phyloP scores from a whole-genome alignment of 2,113 vertebrate genomes.

The Oreochromis aureus region DNA sequence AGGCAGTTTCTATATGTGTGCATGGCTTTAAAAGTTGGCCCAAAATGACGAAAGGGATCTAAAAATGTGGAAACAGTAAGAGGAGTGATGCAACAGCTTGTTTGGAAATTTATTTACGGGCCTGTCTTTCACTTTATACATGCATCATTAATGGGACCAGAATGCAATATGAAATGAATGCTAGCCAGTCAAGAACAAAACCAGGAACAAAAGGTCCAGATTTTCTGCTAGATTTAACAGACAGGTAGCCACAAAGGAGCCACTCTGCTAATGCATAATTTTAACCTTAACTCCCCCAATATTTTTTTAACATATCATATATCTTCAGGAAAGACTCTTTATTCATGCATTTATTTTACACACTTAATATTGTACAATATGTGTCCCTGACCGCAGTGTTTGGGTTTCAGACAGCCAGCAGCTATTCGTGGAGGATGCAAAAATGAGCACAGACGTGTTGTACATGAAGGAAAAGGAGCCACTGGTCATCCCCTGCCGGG shows the following conservation, averaged over 20 bases:
- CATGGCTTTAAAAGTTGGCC: not conserved
- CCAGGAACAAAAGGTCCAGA: not conserved
- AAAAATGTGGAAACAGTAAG: not conserved
- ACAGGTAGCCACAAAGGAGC: not conserved
- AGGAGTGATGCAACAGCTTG: not conserved
- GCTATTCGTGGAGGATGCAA: slow-evolving; percentile 84
- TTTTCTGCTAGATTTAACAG: not conserved
- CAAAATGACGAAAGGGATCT: not conserved
- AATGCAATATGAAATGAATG: not conserved
- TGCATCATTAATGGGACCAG: not conserved
- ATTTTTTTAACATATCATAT: not conserved
- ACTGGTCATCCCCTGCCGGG: slow-evolving; percentile 87
- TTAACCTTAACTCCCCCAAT: not conserved
- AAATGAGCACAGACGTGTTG: slow-evolving; percentile 74
- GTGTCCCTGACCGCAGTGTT: slow-evolving; percentile 65
- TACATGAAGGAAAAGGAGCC: slow-evolving; percentile 78
- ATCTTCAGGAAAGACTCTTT: not conserved
- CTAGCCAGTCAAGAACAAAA: not conserved
- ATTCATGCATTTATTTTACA: not conserved
- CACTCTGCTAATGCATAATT: not conserved
- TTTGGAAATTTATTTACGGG: not conserved
- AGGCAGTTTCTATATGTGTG: not conserved
- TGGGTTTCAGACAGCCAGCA: slow-evolving; percentile 81
- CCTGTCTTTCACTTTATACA: not conserved
- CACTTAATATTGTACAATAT: not conserved